Conservation (phyloP, 2,113 vertebrate genomes). For the Fulica atra region DNA sequence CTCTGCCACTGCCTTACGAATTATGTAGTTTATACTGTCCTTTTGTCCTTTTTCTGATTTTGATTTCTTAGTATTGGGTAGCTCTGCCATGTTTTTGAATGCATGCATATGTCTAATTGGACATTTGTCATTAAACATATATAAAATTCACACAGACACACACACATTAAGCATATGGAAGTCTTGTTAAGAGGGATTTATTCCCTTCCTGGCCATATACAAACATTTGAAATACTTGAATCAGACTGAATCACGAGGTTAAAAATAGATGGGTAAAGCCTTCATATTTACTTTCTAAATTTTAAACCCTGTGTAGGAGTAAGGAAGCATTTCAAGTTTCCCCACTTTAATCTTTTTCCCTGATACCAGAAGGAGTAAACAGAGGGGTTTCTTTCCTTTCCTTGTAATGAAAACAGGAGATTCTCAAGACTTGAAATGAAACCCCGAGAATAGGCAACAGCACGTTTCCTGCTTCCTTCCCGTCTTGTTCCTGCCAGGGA, state of each 20-base stretch:
- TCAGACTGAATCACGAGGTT: not conserved
- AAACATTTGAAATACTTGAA: conserved; percentile 16
- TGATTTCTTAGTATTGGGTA: not conserved
- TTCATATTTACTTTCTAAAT: not conserved
- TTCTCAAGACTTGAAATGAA: conserved; percentile 9
- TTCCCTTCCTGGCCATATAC: not conserved
- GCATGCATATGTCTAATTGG: not conserved
- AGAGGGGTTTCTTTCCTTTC: not conserved
- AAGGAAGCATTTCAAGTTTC: conserved; percentile 12
- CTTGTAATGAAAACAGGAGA: conserved; percentile 38
- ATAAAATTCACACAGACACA: not conserved
- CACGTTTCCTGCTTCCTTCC: conserved; percentile 41
- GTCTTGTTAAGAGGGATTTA: not conserved
- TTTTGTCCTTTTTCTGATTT: not conserved
- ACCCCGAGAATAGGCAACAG: not conserved
- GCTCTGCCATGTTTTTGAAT: not conserved
- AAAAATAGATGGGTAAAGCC: conserved; percentile 15
- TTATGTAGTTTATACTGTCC: not conserved
- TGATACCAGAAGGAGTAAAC: conserved; percentile 9
- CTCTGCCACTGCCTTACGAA: not conserved
- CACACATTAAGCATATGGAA: not conserved
- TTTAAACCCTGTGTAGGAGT: not conserved
- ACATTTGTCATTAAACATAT: not conserved
- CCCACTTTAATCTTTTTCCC: conserved; percentile 16
- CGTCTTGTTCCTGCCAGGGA: not conserved